Evolutionary conservation across 2,113 vertebrate genomes (phyloP), one percentile per base, ranked within the genome.

Genomic region (Gobiocypris rarus): DNA sequence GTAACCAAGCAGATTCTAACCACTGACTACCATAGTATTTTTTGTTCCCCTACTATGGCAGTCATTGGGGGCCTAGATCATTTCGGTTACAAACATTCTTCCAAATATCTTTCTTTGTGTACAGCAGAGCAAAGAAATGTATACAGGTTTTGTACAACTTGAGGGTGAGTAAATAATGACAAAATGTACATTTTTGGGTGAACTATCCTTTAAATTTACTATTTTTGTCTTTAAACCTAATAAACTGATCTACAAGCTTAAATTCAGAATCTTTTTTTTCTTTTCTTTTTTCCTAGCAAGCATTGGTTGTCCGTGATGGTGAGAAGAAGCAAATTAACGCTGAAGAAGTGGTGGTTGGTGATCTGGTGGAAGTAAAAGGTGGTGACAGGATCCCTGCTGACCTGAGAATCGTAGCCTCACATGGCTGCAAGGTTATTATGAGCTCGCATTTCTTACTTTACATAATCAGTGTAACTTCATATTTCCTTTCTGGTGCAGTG

Each of bases 301-400:
- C 95, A 31, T 73, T 96, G 84, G 91, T 96, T 71, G 93, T 96
- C 88, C 92, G 95, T 10, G 94, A 95, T 83, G 95, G 95, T 0
- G 95, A 95, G 87, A 95, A 95, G 86, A 93, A 92, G 90, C 90
- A 94, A 69, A 90, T 95, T 28, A 95, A 95, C 0, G 95, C 95
- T 0, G 95, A 95, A 86, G 92, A 94, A 5, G 94, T 95, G 58
- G 94, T 95, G 54, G 89, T 93, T 0, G 94, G 95, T 1, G 95
- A 95, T 85, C 90, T 95, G 43, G 92, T 95, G 43, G 95, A 95
- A 85, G 92, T 95, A 85, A 95, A 95, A 90, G 95, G 95, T 0
- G 94, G 95, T 63, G 95, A 95, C 85, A 87, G 94, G 65, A 94
- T 95, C n/a, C 95, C 95, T 0, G 95, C 95, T 0, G 94, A 95